Conservation (phyloP, 2,888 invertebrate genomes). For the Microctonus aethiopoides region DNA sequence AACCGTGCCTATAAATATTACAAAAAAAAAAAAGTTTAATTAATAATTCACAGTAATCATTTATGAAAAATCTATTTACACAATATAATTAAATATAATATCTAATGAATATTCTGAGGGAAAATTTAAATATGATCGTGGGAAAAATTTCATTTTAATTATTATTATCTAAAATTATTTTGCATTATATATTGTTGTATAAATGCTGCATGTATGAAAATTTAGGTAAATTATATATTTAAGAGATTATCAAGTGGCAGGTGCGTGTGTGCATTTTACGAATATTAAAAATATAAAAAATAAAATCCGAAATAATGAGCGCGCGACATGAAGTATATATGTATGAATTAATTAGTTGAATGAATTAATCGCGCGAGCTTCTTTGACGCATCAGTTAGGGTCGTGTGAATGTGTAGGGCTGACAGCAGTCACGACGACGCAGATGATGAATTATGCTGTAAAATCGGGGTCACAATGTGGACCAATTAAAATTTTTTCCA, state of each 20-base stretch:
- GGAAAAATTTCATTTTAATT: too few relatives aligned
- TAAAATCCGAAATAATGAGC: not conserved
- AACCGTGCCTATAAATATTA: conserved; percentile 24
- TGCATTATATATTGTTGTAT: not conserved
- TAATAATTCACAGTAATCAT: conserved; percentile 3
- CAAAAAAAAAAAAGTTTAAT: not conserved
- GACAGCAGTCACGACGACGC: not conserved
- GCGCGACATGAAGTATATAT: not conserved
- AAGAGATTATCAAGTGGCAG: not conserved
- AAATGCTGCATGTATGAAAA: not conserved
- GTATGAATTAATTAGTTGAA: conserved; percentile 11
- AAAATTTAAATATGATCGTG: too few relatives aligned
- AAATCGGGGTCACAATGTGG: not conserved
- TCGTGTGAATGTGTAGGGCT: not conserved
- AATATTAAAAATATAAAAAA: too few relatives aligned
- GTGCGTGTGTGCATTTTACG: conserved; percentile 2
- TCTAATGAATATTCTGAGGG: too few relatives aligned
- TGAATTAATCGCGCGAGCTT: not conserved
- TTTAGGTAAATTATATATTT: not conserved
- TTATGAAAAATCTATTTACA: too few relatives aligned
- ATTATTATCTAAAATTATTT: too few relatives aligned
- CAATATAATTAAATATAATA: too few relatives aligned
- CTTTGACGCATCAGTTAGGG: not conserved
- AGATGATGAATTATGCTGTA: not conserved
- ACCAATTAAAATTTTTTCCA: conserved; percentile 1